Percentiles rank a stretch among this genome's conserved stretches.
Conservation (phyloP, 2,888 invertebrate genomes). For the Pyrocoelia pectoralis region DNA sequence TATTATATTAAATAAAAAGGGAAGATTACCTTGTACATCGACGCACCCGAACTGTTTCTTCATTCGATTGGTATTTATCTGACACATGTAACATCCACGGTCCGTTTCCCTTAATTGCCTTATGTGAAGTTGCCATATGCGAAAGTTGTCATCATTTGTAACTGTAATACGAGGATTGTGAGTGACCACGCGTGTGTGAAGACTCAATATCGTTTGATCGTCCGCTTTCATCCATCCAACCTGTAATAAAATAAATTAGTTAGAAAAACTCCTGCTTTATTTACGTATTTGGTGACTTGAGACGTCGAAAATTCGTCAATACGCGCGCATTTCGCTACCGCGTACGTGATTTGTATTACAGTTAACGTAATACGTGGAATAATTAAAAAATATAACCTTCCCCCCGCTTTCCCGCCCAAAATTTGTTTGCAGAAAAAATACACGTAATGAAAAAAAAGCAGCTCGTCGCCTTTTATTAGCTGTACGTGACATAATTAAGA, state of each 20-base stretch:
- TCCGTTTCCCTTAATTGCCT: conserved; percentile 76
- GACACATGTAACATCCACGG: conserved; percentile 83
- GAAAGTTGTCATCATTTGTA: conserved; percentile 74
- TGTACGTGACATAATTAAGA: conserved; percentile 1
- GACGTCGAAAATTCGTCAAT: too few relatives aligned
- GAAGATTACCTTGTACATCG: conserved; percentile 80
- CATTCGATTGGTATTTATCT: conserved; percentile 80
- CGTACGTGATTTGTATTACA: too few relatives aligned
- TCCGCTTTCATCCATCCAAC: conserved; percentile 81
- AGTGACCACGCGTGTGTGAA: conserved; percentile 77
- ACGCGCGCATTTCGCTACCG: too few relatives aligned
- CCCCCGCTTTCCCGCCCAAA: too few relatives aligned
- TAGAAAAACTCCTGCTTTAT: too few relatives aligned
- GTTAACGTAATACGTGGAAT: too few relatives aligned
- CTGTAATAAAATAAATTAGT: conserved; percentile 57
- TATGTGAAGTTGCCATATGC: conserved; percentile 78
- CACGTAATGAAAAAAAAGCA: background rate
- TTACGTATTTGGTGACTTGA: too few relatives aligned
- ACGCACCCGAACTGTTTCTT: conserved; percentile 80
- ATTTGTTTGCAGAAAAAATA: background rate
- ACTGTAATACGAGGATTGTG: conserved; percentile 77
- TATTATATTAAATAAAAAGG: too few relatives aligned
- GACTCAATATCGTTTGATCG: conserved; percentile 77
- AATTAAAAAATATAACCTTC: too few relatives aligned
- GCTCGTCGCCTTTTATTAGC: background rate